These are phyloP conservation scores for Ailuropoda melanoleuca DNA, from an alignment of 2,113 vertebrate genomes.

Conservation along the genomic window DNA sequence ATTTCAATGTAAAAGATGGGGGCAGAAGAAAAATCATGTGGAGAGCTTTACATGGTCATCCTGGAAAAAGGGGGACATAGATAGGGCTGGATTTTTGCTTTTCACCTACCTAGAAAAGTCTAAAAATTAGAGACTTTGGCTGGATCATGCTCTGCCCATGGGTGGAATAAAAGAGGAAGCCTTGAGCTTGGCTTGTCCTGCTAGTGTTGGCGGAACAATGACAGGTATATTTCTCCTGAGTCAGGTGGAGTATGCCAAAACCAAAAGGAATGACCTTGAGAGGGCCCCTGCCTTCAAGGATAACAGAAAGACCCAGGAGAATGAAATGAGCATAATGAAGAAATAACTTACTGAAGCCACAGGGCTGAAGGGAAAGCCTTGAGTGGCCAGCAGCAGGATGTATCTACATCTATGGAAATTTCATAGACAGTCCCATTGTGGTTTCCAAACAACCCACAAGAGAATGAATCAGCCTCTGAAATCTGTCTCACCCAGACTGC, in stretches of 20 bases:
- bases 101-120: background rate
- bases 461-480: background rate
- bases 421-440: background rate
- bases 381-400: too few relatives aligned
- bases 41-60: background rate
- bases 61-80: background rate
- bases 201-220: background rate
- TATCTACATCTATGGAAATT: background rate
- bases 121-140: background rate
- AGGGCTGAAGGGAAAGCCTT: background rate
- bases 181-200: background rate
- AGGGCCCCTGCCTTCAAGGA: background rate
- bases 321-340: background rate
- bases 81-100: background rate
- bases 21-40: background rate
- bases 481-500: background rate
- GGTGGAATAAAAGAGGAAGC: background rate
- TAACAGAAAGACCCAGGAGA: background rate
- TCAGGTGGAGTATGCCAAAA: background rate
- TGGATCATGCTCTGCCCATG: background rate
- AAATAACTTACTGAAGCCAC: background rate
- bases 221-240: background rate
- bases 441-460: background rate
- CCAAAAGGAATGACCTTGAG: background rate
- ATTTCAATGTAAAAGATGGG: background rate